phyloP scores from a whole-genome alignment of 2,888 invertebrate species.

The Crioceris asparagi region DNA sequence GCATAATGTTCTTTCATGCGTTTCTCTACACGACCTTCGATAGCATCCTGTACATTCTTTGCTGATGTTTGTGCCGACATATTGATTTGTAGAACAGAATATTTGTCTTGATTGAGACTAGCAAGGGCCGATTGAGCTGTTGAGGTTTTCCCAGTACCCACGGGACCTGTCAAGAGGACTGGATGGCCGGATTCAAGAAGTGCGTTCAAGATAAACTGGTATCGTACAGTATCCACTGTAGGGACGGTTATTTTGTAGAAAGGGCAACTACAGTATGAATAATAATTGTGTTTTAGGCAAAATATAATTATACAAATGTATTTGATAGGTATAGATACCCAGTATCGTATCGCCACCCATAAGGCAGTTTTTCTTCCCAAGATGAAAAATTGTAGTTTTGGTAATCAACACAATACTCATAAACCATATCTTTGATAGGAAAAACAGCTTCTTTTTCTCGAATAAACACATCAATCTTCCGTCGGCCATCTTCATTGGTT shows the following conservation, averaged over 20 bases:
- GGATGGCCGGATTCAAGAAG: conserved; percentile 57
- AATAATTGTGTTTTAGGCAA: too few relatives aligned
- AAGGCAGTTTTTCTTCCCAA: conserved; percentile 71
- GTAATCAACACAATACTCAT: conserved; percentile 81
- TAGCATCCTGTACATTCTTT: conserved; percentile 70
- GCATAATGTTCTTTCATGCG: conserved; percentile 75
- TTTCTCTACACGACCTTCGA: conserved; percentile 80
- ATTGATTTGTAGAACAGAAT: conserved; percentile 63
- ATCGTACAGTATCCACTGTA: conserved; percentile 79
- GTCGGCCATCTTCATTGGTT: conserved; percentile 66
- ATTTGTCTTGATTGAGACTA: conserved; percentile 45
- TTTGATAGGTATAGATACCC: conserved; percentile 37
- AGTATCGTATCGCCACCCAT: conserved; percentile 60
- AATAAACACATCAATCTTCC: conserved; percentile 67
- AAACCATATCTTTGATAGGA: conserved; percentile 78
- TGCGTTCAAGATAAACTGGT: conserved; percentile 59
- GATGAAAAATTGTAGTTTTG: conserved; percentile 55
- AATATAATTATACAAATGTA: too few relatives aligned
- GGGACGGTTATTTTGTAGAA: conserved; percentile 81
- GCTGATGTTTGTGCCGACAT: conserved; percentile 85
- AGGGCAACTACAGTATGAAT: conserved; percentile 45
- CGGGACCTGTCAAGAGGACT: conserved; percentile 69
- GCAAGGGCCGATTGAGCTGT: conserved; percentile 59
- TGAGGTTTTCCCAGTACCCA: conserved; percentile 82
- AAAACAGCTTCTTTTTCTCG: conserved; percentile 70